Conservation (phyloP, 2,888 invertebrate species). For the Metopia argyrocephala region DNA sequence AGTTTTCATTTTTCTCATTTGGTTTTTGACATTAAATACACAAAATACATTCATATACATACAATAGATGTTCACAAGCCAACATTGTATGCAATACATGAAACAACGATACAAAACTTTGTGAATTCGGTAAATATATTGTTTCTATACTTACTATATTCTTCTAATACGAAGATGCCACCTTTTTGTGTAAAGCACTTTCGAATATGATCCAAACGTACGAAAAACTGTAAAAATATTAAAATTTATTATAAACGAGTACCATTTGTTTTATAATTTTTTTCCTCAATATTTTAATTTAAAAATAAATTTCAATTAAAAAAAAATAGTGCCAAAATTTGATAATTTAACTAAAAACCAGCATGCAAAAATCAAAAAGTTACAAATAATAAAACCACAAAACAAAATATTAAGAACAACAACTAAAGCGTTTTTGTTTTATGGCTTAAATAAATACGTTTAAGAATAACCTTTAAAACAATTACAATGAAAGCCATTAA, state of each 20-base stretch:
- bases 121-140: too few species aligned
- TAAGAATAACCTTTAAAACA: conserved; percentile 47
- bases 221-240: conserved; percentile 94
- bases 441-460: background rate
- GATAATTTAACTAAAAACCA: conserved; percentile 38
- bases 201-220: conserved; percentile 98
- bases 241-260: conserved; percentile 45
- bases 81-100: background rate
- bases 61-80: too few species aligned
- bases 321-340: conserved; percentile 35
- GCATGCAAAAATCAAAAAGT: conserved; percentile 51
- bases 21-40: too few species aligned
- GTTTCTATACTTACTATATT: conserved; percentile 99
- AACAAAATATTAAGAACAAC: conserved; percentile 64
- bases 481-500: conserved; percentile 26
- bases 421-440: conserved; percentile 42
- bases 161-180: conserved; percentile 99
- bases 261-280: conserved; percentile 22
- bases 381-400: conserved; percentile 64
- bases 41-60: too few species aligned
- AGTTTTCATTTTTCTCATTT: too few species aligned
- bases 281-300: background rate
- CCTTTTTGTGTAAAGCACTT: conserved; percentile 99
- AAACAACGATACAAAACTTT: too few species aligned
- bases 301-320: background rate